Percentiles rank a stretch among this genome's conserved stretches.
Evolutionary conservation across 2,888 invertebrate genomes (phyloP).

Genomic region (Cerceris ruficornis): DNA sequence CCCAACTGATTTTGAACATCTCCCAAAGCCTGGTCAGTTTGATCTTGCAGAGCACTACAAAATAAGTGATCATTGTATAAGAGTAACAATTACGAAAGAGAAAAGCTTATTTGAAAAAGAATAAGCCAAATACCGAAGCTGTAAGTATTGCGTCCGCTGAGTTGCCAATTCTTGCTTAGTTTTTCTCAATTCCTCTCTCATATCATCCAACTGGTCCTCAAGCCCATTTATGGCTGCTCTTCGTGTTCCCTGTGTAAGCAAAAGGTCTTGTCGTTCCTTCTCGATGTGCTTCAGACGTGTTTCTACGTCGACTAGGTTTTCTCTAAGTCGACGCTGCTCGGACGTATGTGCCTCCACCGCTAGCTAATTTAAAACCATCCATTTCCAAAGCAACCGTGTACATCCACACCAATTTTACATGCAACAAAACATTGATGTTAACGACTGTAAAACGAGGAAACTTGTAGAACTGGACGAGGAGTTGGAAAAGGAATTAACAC

Average conservation of each 20-base stretch:
- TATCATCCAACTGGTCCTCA: conserved; percentile 84
- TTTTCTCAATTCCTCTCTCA: conserved; percentile 82
- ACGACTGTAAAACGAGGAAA: neutral
- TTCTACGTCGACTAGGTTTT: conserved; percentile 82
- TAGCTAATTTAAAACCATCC: conserved; percentile 64
- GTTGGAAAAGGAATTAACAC: no score
- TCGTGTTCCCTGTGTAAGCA: conserved; percentile 82
- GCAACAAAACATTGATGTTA: neutral
- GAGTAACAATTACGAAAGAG: no score
- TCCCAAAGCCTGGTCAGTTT: conserved; percentile 88
- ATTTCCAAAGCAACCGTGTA: neutral
- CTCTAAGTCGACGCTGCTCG: conserved; percentile 82
- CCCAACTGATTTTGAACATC: conserved; percentile 87
- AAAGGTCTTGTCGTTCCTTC: conserved; percentile 83
- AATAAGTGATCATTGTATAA: no score
- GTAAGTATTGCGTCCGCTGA: conserved; percentile 83
- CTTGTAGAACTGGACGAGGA: neutral
- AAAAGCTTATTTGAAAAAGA: neutral
- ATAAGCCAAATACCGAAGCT: conserved; percentile 83
- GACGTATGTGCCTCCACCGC: conserved; percentile 81
- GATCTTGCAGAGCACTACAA: conserved; percentile 87
- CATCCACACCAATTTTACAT: neutral
- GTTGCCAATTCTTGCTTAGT: conserved; percentile 83
- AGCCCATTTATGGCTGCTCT: conserved; percentile 83
- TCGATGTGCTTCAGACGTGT: conserved; percentile 83